A percentile compares a stretch with the other conserved stretches of the same genome.
These are phyloP conservation scores for Therioaphis trifolii DNA, from an alignment of 2,888 invertebrate genomes.

Conservation along the genomic window DNA sequence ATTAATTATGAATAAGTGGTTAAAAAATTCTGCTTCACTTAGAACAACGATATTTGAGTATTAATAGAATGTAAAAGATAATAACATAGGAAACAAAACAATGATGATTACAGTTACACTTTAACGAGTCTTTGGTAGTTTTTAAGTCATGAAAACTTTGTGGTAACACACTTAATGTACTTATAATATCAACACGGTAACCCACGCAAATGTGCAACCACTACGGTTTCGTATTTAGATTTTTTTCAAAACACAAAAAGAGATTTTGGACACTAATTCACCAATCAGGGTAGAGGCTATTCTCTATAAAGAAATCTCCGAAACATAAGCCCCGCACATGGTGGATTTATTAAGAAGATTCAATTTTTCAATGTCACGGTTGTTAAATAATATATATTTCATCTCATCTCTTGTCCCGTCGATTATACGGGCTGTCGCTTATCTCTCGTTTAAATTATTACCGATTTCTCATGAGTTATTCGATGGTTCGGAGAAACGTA, in stretches of 20 bases:
- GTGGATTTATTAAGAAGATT: constrained; percentile 18
- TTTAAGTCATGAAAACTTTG: not conserved
- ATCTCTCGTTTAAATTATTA: constrained; percentile 23
- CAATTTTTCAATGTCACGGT: constrained; percentile 22
- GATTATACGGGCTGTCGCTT: not conserved
- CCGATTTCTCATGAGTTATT: not conserved
- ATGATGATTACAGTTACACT: not conserved
- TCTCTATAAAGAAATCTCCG: not conserved
- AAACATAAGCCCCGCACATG: not conserved
- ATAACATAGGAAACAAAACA: not conserved
- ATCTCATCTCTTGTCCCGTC: not conserved
- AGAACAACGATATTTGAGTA: not conserved
- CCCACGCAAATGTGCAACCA: constrained; percentile 16
- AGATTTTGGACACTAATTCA: constrained; percentile 26
- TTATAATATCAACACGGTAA: constrained; percentile 41
- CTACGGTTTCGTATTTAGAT: constrained; percentile 1
- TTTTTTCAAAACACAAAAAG: constrained; percentile 8
- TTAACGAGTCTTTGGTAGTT: not conserved
- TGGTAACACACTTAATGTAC: constrained; percentile 28
- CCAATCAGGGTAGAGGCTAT: not conserved
- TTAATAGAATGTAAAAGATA: not conserved
- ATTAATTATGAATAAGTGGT: no score
- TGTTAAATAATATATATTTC: constrained; percentile 15
- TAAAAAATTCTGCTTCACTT: not conserved
- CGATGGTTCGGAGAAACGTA: not conserved